Evolutionary conservation across 2,797 vertebrate species (phyloP), one percentile per base, ranked within the genome.

Genomic region (Micromesistius poutassou): DNA sequence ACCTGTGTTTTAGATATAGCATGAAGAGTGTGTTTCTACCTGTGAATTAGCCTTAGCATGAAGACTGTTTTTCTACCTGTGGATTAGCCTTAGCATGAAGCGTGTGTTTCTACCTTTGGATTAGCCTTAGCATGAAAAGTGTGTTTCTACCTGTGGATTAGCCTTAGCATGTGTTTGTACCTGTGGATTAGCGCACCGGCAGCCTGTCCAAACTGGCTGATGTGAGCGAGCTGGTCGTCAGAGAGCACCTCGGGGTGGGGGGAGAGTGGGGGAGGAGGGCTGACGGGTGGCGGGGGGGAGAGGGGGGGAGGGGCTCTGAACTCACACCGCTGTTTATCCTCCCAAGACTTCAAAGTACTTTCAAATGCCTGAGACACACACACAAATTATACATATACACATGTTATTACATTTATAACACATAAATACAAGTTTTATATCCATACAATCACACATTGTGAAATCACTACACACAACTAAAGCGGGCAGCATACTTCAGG

Each of bases 321-420:
- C 76, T 99, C 97, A 30, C 96, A 96, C 83, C 95, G 97, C 91
- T 98, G 97, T 84, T 99, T 99, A 89, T 99, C 97, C 83, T 99
- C 96, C 97, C 98, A 99, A 4, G 97, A 99, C 86, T 99, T 99
- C 66, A 99, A 87, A 1, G 97, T 98, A 90, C 92, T 98, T 87
- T 99, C 98, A 81, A 99, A 99, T 0, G 96, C 97, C 98, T 99
- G 80, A 74, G n/a, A 12, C 74, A 74, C 38, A 28, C 38, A 30
- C 38, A 19, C 40, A 40, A n/a, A 30, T 0, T 16, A 73, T 14
- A 38, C 19, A 35, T 22, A 72, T 5, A 36, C 35, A 73, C 35
- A 73, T 19, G 38, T 33, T 14, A 70, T 8, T 8, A 70, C 66
- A 70, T 42, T 2, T 42, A 14, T 16, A 3, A 42, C 66, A 70